Percentiles rank a stretch among this genome's conserved stretches.
Evolutionary conservation across 2,113 vertebrate genomes (phyloP).

Genomic region (Oriolus oriolus): DNA sequence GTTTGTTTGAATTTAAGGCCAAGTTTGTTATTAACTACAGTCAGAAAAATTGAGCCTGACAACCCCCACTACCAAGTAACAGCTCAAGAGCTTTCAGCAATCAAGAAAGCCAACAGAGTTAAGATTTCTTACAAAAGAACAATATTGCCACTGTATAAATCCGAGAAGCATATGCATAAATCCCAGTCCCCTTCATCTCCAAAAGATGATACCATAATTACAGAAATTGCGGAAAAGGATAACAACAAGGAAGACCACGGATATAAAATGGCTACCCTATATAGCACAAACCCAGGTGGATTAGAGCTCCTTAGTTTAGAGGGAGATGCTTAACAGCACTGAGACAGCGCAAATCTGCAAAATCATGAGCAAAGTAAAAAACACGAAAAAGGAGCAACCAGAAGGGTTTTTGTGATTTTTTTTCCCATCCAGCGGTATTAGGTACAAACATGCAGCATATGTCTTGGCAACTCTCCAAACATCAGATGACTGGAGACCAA

Average conservation of each 20-base stretch:
- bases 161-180: not conserved
- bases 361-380: not conserved
- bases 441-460: not conserved
- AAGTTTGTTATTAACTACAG: not conserved
- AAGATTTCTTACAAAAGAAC: not conserved
- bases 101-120: not conserved
- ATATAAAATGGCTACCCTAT: not conserved
- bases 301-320: not conserved
- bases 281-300: not conserved
- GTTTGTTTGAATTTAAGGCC: not conserved
- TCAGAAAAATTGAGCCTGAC: not conserved
- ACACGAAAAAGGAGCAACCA: not conserved
- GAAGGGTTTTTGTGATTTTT: not conserved
- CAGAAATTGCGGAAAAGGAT: not conserved
- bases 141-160: not conserved
- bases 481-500: not conserved
- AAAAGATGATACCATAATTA: not conserved
- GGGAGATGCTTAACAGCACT: not conserved
- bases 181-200: not conserved
- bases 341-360: not conserved
- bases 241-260: not conserved
- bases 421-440: not conserved
- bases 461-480: not conserved
- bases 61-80: not conserved
- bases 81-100: not conserved